phyloP scores from a whole-genome alignment of 2,888 invertebrate species.

The Drosophila recens region DNA sequence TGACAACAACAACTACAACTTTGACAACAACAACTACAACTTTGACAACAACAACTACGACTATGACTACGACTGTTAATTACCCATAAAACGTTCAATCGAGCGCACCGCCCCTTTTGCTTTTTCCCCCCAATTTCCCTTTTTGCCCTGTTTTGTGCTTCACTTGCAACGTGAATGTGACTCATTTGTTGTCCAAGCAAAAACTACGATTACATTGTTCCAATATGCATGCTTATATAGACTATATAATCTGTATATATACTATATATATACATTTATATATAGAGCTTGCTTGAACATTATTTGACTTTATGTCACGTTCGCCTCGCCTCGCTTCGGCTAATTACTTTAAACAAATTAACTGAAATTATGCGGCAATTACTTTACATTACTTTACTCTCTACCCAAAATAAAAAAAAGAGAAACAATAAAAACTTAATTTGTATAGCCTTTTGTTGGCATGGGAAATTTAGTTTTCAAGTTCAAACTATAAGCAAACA shows the following conservation, averaged over 20 bases:
- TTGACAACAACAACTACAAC: conserved; percentile 3
- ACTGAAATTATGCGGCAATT: conserved; percentile 53
- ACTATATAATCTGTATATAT: conserved; percentile 10
- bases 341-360: conserved; percentile 63
- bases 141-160: background rate
- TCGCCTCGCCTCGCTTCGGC: conserved; percentile 30
- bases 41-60: conserved; percentile 16
- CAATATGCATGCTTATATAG: conserved; percentile 11
- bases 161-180: conserved; percentile 37
- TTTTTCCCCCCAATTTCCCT: background rate
- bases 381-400: conserved; percentile 29
- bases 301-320: conserved; percentile 52
- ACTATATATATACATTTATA: background rate
- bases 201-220: conserved; percentile 30
- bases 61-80: conserved; percentile 43
- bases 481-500: conserved; percentile 21
- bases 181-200: conserved; percentile 39
- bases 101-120: conserved; percentile 34
- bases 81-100: conserved; percentile 58
- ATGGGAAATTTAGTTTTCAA: conserved; percentile 22
- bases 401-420: background rate
- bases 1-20: background rate
- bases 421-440: conserved; percentile 16
- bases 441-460: conserved; percentile 13
- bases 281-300: conserved; percentile 3